Evolutionary conservation across 2,113 vertebrate species (phyloP).

Genomic region (Protomyctophum bolini): DNA sequence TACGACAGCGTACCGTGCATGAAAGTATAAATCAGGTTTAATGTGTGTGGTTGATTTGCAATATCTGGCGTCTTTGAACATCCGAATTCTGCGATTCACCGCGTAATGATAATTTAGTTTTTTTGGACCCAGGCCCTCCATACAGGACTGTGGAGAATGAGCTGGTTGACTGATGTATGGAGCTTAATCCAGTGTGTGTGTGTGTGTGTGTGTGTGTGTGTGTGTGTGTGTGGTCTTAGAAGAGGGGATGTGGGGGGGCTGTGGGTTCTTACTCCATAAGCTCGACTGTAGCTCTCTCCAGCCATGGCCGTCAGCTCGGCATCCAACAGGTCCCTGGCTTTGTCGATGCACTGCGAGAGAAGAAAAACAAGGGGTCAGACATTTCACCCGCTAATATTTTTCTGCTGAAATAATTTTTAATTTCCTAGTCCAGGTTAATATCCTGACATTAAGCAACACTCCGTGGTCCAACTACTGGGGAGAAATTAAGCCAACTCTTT

Average conservation of each 20-base stretch:
- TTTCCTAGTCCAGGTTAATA: too few relatives aligned
- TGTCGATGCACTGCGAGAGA: conserved; percentile 91
- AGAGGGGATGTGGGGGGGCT: background rate
- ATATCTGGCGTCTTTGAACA: too few relatives aligned
- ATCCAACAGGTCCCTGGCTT: conserved; percentile 95
- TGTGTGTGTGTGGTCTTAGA: background rate
- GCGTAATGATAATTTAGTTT: background rate
- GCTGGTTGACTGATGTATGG: conserved; percentile 6
- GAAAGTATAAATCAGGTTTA: too few relatives aligned
- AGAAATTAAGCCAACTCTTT: background rate
- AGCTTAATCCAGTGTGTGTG: background rate
- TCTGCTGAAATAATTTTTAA: too few relatives aligned
- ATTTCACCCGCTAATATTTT: too few relatives aligned
- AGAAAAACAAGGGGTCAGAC: too few relatives aligned
- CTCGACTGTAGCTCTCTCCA: conserved; percentile 98
- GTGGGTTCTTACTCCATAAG: conserved; percentile 88
- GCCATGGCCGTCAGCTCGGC: conserved; percentile 98
- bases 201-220: conserved; percentile 1
- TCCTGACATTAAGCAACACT: too few relatives aligned
- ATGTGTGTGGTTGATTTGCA: too few relatives aligned
- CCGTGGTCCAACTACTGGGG: too few relatives aligned
- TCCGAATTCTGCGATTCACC: too few relatives aligned
- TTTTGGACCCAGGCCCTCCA: background rate
- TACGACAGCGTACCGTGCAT: too few relatives aligned
- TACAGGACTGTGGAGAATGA: conserved; percentile 12